Conservation (phyloP, 2,797 vertebrate genomes). For the Takifugu rubripes region DNA sequence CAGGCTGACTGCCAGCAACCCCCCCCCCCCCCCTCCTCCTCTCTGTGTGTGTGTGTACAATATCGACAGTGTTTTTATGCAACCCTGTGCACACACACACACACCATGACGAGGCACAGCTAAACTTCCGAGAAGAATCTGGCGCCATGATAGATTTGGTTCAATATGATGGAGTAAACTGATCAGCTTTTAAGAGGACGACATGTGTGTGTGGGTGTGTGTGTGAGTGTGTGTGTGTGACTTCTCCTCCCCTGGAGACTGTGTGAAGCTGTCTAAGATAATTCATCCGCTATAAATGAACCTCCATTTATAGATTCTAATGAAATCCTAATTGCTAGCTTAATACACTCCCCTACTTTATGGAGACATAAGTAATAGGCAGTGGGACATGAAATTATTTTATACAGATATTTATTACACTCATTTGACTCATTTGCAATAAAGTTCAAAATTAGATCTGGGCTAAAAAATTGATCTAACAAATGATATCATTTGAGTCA, state of each 20-base stretch:
- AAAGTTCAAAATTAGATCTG: slow-evolving; percentile 79
- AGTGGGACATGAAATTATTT: slow-evolving; percentile 77
- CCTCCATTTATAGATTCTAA: slow-evolving; percentile 83
- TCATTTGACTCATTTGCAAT: slow-evolving; percentile 70
- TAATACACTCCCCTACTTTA: slow-evolving; percentile 73
- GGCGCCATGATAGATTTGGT: slow-evolving; percentile 86
- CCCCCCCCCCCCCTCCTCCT: slow-evolving; percentile 9
- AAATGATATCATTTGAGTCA: slow-evolving; percentile 67
- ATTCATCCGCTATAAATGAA: slow-evolving; percentile 74
- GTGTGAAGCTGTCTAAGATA: slow-evolving; percentile 58
- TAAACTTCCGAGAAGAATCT: slow-evolving; percentile 84
- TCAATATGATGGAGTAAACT: slow-evolving; percentile 87
- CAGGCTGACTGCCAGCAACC: slow-evolving; percentile 80
- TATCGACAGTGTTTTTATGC: slow-evolving; percentile 8
- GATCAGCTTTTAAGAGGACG: slow-evolving; percentile 83
- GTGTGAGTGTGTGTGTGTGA: slow-evolving; percentile 4
- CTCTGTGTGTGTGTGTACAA: slow-evolving; percentile 55
- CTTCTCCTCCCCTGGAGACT: slow-evolving; percentile 47
- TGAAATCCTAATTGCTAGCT: slow-evolving; percentile 78
- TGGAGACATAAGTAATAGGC: slow-evolving; percentile 75
- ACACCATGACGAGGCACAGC: slow-evolving; percentile 60
- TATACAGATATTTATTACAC: slow-evolving; percentile 78
- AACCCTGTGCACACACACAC: slow-evolving; percentile 14
- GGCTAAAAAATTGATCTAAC: slow-evolving; percentile 67
- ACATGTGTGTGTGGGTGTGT: slow-evolving; percentile 18